Conservation (phyloP, 2,113 vertebrate species). For the Candoia aspera region DNA sequence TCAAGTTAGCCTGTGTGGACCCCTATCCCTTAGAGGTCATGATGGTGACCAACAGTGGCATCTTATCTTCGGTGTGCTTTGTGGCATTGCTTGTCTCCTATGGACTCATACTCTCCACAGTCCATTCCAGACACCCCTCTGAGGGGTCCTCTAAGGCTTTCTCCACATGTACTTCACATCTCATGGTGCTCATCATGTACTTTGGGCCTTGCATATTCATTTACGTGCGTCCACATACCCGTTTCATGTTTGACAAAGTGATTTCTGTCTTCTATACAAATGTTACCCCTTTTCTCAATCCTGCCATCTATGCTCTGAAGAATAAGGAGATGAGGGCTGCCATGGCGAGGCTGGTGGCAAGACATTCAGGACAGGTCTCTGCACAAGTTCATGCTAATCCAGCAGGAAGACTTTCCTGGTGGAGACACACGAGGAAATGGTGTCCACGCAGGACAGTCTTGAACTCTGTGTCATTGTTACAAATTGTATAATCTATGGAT, state of each 20-base stretch:
- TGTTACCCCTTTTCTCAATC: constrained; percentile 58
- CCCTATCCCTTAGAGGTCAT: constrained; percentile 47
- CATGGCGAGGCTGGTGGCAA: constrained; percentile 24
- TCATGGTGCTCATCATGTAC: constrained; percentile 39
- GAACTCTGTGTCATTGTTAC: neutral
- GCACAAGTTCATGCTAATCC: neutral
- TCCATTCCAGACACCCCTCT: constrained; percentile 27
- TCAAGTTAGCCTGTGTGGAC: constrained; percentile 55
- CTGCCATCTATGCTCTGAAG: constrained; percentile 55
- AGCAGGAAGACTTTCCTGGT: neutral
- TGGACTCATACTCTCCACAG: constrained; percentile 41
- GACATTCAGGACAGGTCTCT: neutral
- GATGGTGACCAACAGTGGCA: constrained; percentile 56
- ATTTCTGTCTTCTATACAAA: constrained; percentile 49
- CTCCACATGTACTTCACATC: constrained; percentile 48
- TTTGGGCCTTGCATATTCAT: constrained; percentile 42
- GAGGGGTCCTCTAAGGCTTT: constrained; percentile 37
- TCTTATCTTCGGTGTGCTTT: constrained; percentile 50
- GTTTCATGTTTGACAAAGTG: constrained; percentile 35
- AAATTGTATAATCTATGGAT: neutral
- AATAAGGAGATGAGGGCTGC: constrained; percentile 55
- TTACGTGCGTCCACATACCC: constrained; percentile 29
- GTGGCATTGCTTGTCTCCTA: constrained; percentile 56
- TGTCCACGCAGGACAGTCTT: neutral
- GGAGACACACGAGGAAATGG: neutral